These are phyloP conservation scores for Melanchra persicariae DNA, from an alignment of 2,888 invertebrate species.

Conservation along the genomic window DNA sequence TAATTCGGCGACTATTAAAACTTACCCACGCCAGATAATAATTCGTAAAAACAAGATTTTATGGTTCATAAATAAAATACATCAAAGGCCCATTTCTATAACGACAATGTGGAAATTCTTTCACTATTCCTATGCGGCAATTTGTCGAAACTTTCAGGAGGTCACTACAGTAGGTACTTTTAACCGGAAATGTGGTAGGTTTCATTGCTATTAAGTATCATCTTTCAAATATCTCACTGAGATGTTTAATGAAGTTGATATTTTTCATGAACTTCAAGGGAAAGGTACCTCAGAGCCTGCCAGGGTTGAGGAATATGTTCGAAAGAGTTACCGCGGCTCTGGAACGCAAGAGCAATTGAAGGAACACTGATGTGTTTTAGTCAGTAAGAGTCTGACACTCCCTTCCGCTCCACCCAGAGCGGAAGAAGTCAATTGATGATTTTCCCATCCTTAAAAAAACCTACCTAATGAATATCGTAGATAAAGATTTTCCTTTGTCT, in stretches of 20 bases:
- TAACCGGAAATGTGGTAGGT: neutral
- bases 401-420: too few relatives aligned
- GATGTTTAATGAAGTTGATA: neutral
- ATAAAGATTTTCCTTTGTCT: neutral
- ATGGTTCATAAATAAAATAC: conserved; percentile 62
- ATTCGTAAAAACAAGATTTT: conserved; percentile 59
- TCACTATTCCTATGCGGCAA: conserved; percentile 21
- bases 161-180: neutral
- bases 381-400: too few relatives aligned
- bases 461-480: too few relatives aligned
- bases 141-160: conserved; percentile 30
- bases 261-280: neutral
- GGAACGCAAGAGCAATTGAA: too few relatives aligned
- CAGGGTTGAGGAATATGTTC: too few relatives aligned
- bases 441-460: too few relatives aligned
- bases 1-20: conserved; percentile 58
- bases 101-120: conserved; percentile 43
- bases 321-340: too few relatives aligned
- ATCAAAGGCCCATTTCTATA: conserved; percentile 56
- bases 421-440: too few relatives aligned
- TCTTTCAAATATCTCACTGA: neutral
- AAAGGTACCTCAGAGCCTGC: too few relatives aligned
- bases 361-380: too few relatives aligned
- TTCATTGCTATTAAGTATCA: neutral
- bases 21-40: conserved; percentile 57